A percentile compares a stretch with the other conserved stretches of the same genome.
Conservation (phyloP, 2,113 vertebrate species). For the Pachyramphus minor region DNA sequence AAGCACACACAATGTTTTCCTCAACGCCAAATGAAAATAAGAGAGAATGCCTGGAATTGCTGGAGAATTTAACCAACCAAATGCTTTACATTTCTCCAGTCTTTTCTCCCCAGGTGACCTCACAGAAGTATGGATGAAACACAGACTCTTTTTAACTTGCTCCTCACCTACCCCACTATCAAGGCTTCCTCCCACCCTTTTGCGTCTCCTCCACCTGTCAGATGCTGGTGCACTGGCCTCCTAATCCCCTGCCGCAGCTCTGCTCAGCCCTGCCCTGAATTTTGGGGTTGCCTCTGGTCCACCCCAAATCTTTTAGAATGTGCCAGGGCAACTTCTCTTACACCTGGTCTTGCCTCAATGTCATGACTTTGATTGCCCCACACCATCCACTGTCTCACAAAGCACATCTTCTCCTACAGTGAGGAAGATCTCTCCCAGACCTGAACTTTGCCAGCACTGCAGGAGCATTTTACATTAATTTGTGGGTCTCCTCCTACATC, state of each 20-base stretch:
- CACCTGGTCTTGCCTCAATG: rapidly evolving
- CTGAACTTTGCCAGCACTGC: not conserved
- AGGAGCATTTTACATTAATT: not conserved
- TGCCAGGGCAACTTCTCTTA: not conserved
- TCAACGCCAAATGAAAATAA: not conserved
- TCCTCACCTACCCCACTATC: not conserved
- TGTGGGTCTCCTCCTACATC: not conserved
- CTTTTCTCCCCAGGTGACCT: not conserved
- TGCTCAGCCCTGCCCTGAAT: not conserved
- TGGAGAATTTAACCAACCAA: not conserved
- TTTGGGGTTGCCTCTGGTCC: not conserved
- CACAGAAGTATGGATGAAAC: not conserved
- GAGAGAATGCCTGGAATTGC: constrained; percentile 33
- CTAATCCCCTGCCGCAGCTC: not conserved
- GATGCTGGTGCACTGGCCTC: not conserved
- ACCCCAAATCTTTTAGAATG: not conserved
- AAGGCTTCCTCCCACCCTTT: not conserved
- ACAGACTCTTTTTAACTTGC: not conserved
- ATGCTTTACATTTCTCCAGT: constrained; percentile 41
- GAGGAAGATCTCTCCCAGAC: not conserved
- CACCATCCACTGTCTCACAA: not conserved
- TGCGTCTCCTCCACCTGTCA: not conserved
- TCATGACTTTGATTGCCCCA: not conserved
- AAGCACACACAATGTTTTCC: not conserved
- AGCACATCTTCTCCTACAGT: not conserved